Conservation (phyloP, 2,797 vertebrate species). For the Gephyroberyx darwinii region DNA sequence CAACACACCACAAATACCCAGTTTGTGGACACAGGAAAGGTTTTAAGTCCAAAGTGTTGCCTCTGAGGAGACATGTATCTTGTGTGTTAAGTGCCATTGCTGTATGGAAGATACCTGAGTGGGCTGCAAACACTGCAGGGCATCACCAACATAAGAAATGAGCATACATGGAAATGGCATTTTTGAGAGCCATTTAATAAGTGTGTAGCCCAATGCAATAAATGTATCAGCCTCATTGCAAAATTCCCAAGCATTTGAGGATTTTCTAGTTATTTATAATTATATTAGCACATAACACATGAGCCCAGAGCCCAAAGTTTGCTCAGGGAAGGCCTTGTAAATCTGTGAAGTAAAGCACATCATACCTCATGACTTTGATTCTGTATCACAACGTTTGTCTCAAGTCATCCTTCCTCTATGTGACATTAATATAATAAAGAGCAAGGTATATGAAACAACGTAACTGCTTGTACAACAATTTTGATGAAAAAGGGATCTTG, state of each 20-base stretch:
- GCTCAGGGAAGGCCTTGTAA: slow-evolving; percentile 1
- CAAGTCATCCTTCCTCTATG: slow-evolving; percentile 25
- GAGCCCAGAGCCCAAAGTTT: background rate
- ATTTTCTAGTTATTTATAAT: slow-evolving; percentile 22
- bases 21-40: slow-evolving; percentile 78
- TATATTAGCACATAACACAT: slow-evolving; percentile 37
- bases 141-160: slow-evolving; percentile 24
- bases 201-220: background rate
- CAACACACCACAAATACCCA: slow-evolving; percentile 60
- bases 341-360: slow-evolving; percentile 25
- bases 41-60: slow-evolving; percentile 79
- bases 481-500: slow-evolving; percentile 27
- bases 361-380: slow-evolving; percentile 28
- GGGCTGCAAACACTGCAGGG: slow-evolving; percentile 51
- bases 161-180: slow-evolving; percentile 30
- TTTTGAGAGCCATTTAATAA: slow-evolving; percentile 37
- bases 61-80: slow-evolving; percentile 71
- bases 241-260: slow-evolving; percentile 17
- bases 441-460: background rate
- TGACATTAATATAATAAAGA: slow-evolving; percentile 48
- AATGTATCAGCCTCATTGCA: background rate
- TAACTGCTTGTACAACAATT: background rate
- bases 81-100: slow-evolving; percentile 46
- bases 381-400: slow-evolving; percentile 52
- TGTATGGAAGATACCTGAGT: slow-evolving; percentile 44